Evolutionary conservation across 2,113 vertebrate species (phyloP).

Genomic region (Oryzias javanicus): DNA sequence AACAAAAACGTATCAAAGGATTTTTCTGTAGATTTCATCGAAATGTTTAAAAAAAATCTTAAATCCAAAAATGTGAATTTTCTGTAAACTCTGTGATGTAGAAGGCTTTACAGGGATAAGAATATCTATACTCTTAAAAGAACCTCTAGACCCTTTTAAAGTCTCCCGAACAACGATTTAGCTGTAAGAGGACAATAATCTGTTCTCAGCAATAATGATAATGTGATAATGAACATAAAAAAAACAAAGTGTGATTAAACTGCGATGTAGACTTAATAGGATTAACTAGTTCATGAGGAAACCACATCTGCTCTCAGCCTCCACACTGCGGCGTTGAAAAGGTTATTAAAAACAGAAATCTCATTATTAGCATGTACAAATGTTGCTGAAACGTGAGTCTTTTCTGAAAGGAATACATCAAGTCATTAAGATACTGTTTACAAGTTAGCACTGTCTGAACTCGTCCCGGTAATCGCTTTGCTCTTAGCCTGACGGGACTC

Average conservation of each 20-base stretch:
- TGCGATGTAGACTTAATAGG: conserved; percentile 19
- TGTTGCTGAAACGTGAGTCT: conserved; percentile 11
- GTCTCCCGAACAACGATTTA: conserved; percentile 9
- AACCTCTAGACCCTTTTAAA: not conserved
- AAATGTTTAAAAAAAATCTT: too few relatives aligned
- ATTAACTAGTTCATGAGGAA: conserved; percentile 26
- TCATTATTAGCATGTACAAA: conserved; percentile 13
- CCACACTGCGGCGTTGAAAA: conserved; percentile 1
- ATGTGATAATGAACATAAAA: conserved; percentile 12
- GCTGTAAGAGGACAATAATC: conserved; percentile 3
- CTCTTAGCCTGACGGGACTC: conserved; percentile 41
- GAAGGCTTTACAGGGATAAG: not conserved
- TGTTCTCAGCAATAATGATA: conserved; percentile 12
- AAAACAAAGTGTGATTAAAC: conserved; percentile 25
- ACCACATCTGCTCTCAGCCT: conserved; percentile 24
- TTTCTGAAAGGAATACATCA: conserved; percentile 17
- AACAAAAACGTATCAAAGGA: too few relatives aligned
- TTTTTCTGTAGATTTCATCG: too few relatives aligned
- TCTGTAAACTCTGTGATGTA: too few relatives aligned
- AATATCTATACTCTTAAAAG: not conserved
- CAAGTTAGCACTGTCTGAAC: conserved; percentile 18
- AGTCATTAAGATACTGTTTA: conserved; percentile 31
- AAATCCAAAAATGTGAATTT: too few relatives aligned
- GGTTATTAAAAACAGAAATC: conserved; percentile 36
- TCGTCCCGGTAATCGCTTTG: conserved; percentile 35